Evolutionary conservation across 2,113 vertebrate species (phyloP).

Genomic region (Papio anubis): DNA sequence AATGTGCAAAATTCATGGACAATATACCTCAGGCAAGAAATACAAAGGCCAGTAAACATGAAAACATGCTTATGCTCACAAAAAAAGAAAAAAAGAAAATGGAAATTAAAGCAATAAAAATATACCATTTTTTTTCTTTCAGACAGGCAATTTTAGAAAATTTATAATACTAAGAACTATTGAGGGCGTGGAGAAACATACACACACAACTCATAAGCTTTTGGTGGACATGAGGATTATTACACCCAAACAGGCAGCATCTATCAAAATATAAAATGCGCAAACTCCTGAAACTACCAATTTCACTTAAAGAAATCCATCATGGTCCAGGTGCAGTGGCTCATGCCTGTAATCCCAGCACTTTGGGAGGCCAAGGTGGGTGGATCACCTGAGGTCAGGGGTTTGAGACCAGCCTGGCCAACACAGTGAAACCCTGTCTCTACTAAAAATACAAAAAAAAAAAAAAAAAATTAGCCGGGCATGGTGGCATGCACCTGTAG

Average conservation of each 20-base stretch:
- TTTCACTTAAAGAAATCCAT: background rate
- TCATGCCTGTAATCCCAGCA: no score
- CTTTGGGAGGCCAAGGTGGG: no score
- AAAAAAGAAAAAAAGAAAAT: background rate
- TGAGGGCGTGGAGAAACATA: rapidly evolving
- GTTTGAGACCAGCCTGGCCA: no score
- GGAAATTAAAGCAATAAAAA: background rate
- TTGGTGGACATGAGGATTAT: background rate
- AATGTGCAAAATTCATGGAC: background rate
- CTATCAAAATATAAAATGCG: rapidly evolving
- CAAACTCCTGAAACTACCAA: background rate
- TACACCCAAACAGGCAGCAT: background rate
- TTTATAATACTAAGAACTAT: no score
- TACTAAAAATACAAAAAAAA: no score
- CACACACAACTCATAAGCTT: no score
- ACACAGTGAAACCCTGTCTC: no score
- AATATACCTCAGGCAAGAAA: background rate
- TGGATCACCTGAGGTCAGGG: no score
- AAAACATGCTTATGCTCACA: background rate
- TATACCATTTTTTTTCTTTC: background rate
- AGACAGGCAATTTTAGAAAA: background rate
- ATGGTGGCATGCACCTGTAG: no score
- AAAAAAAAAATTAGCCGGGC: no score
- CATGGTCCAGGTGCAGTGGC: no score
- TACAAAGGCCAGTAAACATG: background rate